Conservation (phyloP, 2,888 invertebrate species). For the Philaethria dido region DNA sequence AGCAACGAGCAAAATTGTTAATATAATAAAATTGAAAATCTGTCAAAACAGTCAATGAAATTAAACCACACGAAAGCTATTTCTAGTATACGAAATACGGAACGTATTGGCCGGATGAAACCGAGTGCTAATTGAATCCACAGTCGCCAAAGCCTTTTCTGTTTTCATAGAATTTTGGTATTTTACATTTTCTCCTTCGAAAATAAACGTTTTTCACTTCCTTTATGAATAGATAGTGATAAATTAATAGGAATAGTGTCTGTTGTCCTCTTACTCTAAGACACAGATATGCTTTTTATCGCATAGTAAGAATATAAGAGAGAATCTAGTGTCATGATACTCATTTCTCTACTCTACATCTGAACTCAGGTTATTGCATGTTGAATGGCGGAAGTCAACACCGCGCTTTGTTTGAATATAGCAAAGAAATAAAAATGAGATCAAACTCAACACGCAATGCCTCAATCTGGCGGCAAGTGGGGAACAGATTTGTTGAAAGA, state of each 20-base stretch:
- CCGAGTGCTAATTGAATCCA: slow-evolving; percentile 45
- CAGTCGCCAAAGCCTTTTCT: slow-evolving; percentile 38
- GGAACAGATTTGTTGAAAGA: no score
- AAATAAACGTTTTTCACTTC: neutral
- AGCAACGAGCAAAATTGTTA: neutral
- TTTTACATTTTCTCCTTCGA: neutral
- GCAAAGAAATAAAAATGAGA: no score
- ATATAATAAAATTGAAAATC: slow-evolving; percentile 25
- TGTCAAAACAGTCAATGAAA: slow-evolving; percentile 23
- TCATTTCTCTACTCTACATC: no score
- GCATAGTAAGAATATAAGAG: neutral
- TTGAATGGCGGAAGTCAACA: no score
- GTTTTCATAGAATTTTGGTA: slow-evolving; percentile 33
- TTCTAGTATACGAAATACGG: slow-evolving; percentile 25
- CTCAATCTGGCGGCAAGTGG: no score
- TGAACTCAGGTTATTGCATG: no score
- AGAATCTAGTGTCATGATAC: no score
- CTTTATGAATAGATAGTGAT: slow-evolving; percentile 10
- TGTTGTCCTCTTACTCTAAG: neutral
- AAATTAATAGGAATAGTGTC: neutral
- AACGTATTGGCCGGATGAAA: slow-evolving; percentile 32
- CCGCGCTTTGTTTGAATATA: no score
- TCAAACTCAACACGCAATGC: no score
- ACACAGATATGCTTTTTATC: neutral
- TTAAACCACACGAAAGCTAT: slow-evolving; percentile 29